Conservation (phyloP, 2,888 invertebrate species). For the Cheilosia impressa region DNA sequence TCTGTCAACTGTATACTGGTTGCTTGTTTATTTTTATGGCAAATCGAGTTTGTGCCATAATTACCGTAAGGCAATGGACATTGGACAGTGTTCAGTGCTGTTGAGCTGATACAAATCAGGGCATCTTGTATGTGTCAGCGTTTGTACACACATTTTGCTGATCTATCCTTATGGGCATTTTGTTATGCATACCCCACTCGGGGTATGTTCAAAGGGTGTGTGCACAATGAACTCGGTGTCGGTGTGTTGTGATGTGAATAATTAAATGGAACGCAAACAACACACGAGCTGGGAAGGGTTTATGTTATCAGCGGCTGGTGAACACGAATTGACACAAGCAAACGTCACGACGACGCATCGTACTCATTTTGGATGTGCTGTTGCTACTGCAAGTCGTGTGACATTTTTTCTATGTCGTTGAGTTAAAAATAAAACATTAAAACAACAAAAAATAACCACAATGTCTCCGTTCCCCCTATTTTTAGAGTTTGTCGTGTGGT, state of each 20-base stretch:
- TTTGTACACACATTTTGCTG: slow-evolving; percentile 4
- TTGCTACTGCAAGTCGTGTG: slow-evolving; percentile 45
- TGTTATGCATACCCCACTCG: slow-evolving; percentile 19
- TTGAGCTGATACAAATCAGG: slow-evolving; percentile 47
- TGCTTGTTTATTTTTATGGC: slow-evolving; percentile 21
- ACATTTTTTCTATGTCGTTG: slow-evolving; percentile 51
- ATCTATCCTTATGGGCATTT: slow-evolving; percentile 25
- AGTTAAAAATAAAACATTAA: slow-evolving; percentile 53
- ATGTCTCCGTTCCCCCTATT: slow-evolving; percentile 43
- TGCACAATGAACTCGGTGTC: slow-evolving; percentile 26
- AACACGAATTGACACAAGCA: slow-evolving; percentile 9
- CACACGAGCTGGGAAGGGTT: slow-evolving; percentile 42
- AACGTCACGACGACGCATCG: slow-evolving; percentile 51
- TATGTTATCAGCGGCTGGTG: slow-evolving; percentile 45
- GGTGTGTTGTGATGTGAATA: slow-evolving; percentile 59
- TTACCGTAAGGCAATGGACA: slow-evolving; percentile 46
- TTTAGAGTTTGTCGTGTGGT: slow-evolving; percentile 61
- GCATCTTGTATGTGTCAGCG: slow-evolving; percentile 19
- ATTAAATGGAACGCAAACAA: slow-evolving; percentile 61
- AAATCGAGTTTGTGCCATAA: slow-evolving; percentile 56
- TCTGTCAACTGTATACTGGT: slow-evolving; percentile 13
- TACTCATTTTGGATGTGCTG: slow-evolving; percentile 46
- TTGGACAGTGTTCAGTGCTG: background rate
- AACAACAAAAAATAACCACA: background rate
- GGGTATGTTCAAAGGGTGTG: slow-evolving; percentile 40